phyloP scores from a whole-genome alignment of 2,888 invertebrate species.

The Galerucella nymphaeae region DNA sequence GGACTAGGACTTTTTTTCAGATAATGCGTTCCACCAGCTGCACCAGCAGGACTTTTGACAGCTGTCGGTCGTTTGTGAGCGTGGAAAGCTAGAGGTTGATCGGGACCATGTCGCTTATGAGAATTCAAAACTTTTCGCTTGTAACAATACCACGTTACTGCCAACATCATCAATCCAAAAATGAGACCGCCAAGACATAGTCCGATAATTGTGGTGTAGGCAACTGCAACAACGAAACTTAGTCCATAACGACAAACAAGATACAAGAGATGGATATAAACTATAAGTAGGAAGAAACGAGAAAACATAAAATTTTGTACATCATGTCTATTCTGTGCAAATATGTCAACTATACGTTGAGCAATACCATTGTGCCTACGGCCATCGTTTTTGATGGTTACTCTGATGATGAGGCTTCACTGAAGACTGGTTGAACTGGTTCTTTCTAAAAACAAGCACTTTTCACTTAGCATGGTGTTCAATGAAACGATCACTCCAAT shows the following conservation, averaged over 20 bases:
- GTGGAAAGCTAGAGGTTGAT: conserved; percentile 74
- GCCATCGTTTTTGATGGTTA: no score
- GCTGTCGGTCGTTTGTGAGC: conserved; percentile 81
- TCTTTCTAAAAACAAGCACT: no score
- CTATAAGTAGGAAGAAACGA: no score
- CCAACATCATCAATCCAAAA: conserved; percentile 70
- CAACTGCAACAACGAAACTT: conserved; percentile 54
- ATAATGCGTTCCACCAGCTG: conserved; percentile 73
- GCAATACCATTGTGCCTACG: no score
- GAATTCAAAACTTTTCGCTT: conserved; percentile 66
- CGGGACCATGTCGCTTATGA: conserved; percentile 68
- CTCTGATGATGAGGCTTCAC: no score
- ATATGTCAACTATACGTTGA: no score
- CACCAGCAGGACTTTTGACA: conserved; percentile 85
- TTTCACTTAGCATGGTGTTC: no score
- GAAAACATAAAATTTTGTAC: no score
- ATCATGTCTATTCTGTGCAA: no score
- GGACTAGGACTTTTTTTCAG: conserved; percentile 94
- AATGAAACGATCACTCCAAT: no score
- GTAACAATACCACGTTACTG: conserved; percentile 75
- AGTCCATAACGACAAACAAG: not conserved
- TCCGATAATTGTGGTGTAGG: conserved; percentile 68
- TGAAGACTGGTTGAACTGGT: no score
- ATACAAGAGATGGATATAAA: no score
- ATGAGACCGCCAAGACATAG: conserved; percentile 73